Evolutionary conservation across 2,888 invertebrate species (phyloP).

Genomic region (Ganaspis brasiliensis): DNA sequence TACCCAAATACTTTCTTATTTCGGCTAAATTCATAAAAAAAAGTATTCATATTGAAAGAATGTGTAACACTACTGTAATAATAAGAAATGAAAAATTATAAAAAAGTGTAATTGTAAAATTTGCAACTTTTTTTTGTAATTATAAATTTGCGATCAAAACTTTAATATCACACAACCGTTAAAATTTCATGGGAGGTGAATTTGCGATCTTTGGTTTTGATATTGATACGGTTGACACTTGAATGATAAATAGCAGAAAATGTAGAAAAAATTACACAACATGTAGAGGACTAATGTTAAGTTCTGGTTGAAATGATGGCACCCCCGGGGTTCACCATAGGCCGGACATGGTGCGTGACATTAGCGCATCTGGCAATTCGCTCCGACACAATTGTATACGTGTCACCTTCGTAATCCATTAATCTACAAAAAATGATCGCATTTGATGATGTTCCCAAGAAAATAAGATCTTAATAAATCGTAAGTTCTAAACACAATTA

Average conservation of each 20-base stretch:
- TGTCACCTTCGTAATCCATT: constrained; percentile 34
- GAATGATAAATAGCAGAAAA: constrained; percentile 28
- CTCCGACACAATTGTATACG: constrained; percentile 17
- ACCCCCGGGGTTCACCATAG: constrained; percentile 16
- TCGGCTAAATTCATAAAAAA: too few relatives aligned
- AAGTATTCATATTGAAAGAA: too few relatives aligned
- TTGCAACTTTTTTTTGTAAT: too few relatives aligned
- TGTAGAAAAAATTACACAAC: constrained; percentile 23
- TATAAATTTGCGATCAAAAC: too few relatives aligned
- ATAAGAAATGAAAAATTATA: too few relatives aligned
- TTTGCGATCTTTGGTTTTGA: not conserved
- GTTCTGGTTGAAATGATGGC: constrained; percentile 36
- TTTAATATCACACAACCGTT: too few relatives aligned
- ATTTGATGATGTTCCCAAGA: not conserved
- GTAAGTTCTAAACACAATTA: too few relatives aligned
- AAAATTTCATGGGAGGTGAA: not conserved
- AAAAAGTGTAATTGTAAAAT: too few relatives aligned
- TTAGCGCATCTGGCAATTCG: constrained; percentile 39
- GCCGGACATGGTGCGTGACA: constrained; percentile 41
- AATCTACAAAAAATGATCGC: constrained; percentile 8
- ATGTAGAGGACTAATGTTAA: constrained; percentile 21
- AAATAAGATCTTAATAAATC: too few relatives aligned
- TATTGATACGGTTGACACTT: constrained; percentile 28
- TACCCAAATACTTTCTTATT: too few relatives aligned
- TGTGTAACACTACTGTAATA: too few relatives aligned